phyloP scores from a whole-genome alignment of 2,888 invertebrate species.

The Lasioglossum calceatum region DNA sequence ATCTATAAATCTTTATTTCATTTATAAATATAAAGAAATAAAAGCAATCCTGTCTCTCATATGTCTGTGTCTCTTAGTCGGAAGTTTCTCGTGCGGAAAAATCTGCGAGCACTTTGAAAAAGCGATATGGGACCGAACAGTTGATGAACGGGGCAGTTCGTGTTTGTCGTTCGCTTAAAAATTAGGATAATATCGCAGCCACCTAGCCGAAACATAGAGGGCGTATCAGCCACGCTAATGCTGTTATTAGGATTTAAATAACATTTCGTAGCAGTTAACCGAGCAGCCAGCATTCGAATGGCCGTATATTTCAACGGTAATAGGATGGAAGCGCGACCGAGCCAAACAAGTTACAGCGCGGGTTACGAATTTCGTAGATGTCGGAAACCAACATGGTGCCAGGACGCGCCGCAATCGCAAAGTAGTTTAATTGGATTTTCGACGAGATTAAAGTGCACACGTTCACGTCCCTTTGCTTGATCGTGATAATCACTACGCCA shows the following conservation, averaged over 20 bases:
- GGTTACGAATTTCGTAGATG: constrained; percentile 73
- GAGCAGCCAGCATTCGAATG: constrained; percentile 65
- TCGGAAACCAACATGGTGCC: constrained; percentile 68
- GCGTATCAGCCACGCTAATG: constrained; percentile 51
- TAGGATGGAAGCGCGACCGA: constrained; percentile 67
- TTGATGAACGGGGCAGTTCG: background rate
- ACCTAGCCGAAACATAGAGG: background rate
- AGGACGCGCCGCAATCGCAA: constrained; percentile 71
- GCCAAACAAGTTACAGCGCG: constrained; percentile 67
- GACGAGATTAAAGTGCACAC: constrained; percentile 76
- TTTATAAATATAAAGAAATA: too few species aligned
- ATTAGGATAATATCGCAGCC: background rate
- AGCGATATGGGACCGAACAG: too few species aligned
- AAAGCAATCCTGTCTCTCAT: too few species aligned
- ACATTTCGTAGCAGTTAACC: constrained; percentile 65
- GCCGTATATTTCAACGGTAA: constrained; percentile 68
- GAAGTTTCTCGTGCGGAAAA: too few species aligned
- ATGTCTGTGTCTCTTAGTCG: too few species aligned
- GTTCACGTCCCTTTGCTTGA: constrained; percentile 56
- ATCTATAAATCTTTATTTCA: too few species aligned
- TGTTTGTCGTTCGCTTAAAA: background rate
- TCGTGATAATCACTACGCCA: constrained; percentile 68
- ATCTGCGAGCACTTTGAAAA: too few species aligned
- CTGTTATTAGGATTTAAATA: constrained; percentile 71
- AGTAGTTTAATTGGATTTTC: constrained; percentile 81